Evolutionary conservation across 2,888 invertebrate species (phyloP).

Genomic region (Parapristionchus giblindavisi): DNA sequence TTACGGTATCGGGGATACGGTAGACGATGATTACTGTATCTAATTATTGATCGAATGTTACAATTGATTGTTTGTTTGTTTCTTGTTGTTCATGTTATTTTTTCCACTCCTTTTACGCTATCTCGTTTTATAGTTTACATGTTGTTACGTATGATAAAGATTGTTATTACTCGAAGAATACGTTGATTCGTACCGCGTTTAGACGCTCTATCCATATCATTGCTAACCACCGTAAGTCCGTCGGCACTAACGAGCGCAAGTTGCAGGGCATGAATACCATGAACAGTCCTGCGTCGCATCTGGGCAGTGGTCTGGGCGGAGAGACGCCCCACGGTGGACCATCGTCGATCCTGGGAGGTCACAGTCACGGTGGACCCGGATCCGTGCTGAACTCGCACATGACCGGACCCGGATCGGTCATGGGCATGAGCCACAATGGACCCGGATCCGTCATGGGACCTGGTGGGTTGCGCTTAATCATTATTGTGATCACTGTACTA

Average conservation of each 20-base stretch:
- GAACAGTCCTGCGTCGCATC: conserved; percentile 54
- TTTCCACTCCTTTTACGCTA: neutral
- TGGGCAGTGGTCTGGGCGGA: conserved; percentile 48
- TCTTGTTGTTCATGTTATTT: neutral
- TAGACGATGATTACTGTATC: neutral
- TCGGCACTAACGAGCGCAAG: too few species aligned
- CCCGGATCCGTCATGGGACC: conserved; percentile 59
- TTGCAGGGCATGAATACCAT: conserved; percentile 34
- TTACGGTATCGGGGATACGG: conserved; percentile 3
- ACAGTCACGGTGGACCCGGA: conserved; percentile 49
- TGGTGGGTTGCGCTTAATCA: too few species aligned
- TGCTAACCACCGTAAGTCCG: too few species aligned
- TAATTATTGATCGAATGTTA: conserved; percentile 7
- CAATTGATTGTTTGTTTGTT: neutral
- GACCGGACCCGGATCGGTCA: conserved; percentile 50
- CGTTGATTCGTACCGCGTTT: neutral
- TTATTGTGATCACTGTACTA: too few species aligned
- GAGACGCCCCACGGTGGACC: conserved; percentile 50
- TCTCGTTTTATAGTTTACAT: conserved; percentile 9
- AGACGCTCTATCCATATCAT: neutral
- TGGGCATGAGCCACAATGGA: conserved; percentile 45
- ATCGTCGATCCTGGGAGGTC: conserved; percentile 37
- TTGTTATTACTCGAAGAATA: neutral
- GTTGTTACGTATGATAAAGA: neutral
- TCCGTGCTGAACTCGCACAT: too few species aligned